A percentile compares a stretch with the other conserved stretches of the same genome.
Evolutionary conservation across 1,140 invertebrate genomes (phyloP).

Genomic region (Zaprionus africanus): DNA sequence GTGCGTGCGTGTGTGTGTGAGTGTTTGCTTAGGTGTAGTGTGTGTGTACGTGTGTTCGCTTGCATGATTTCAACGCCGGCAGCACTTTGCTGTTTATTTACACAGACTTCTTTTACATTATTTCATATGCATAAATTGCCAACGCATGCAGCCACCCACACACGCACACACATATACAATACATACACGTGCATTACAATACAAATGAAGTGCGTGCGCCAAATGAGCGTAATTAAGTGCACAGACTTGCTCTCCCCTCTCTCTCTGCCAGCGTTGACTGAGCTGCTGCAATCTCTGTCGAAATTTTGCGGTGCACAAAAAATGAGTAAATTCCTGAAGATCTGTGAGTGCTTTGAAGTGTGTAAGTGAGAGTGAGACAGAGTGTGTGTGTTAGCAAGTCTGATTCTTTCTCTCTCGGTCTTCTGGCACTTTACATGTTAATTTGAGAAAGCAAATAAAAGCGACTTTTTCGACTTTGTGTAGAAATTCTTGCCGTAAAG

Average conservation of each 20-base stretch:
- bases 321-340: not conserved
- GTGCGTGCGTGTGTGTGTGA: slow-evolving; percentile 33
- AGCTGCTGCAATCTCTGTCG: slow-evolving; percentile 23
- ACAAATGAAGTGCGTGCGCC: slow-evolving; percentile 36
- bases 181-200: slow-evolving; percentile 3
- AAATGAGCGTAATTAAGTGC: slow-evolving; percentile 80
- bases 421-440: slow-evolving; percentile 35
- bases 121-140: slow-evolving; percentile 76
- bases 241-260: slow-evolving; percentile 4
- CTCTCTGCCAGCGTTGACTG: not conserved
- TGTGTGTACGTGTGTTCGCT: slow-evolving; percentile 53
- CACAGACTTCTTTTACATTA: slow-evolving; percentile 77
- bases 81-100: slow-evolving; percentile 80
- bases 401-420: slow-evolving; percentile 13
- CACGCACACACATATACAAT: slow-evolving; percentile 26
- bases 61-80: slow-evolving; percentile 76
- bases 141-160: slow-evolving; percentile 44
- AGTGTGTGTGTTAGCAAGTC: not conserved
- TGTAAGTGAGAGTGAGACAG: not conserved
- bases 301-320: slow-evolving; percentile 29
- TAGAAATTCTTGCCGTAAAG: slow-evolving; percentile 60
- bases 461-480: slow-evolving; percentile 29
- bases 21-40: slow-evolving; percentile 70
- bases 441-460: slow-evolving; percentile 40
- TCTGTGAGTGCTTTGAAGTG: not conserved